Evolutionary conservation across 2,113 vertebrate species (phyloP), one percentile per base, ranked within the genome.

Genomic region (Rallus limicola): DNA sequence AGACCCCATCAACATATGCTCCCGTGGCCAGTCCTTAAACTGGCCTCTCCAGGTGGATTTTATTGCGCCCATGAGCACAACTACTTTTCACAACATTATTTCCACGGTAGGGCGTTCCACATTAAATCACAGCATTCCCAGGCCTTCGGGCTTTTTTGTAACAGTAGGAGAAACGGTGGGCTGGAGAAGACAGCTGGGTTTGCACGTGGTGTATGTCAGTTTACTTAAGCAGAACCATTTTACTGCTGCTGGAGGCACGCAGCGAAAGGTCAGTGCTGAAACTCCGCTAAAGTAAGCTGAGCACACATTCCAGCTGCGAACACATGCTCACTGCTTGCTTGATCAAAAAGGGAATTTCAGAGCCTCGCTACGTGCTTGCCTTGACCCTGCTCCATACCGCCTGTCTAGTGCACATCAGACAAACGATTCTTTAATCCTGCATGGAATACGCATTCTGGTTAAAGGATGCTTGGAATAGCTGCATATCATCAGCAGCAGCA

Each of bases 201-300:
- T 94, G 89, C 97, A 93, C 2, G 14, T 88, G 94, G 87, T 85
- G 26, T 55, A 92, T 79, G 95, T 90, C 92, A 95, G 92, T 96
- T 96, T 94, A 89, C 95, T 96, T 88, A 93, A 84, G 88, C 90
- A 95, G 79, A 62, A 82, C 87, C 58, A 80, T 95, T 96, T 97
- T 95, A 64, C 84, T 90, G 72, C 82, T 78, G 72, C 77, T 94
- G 75, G 80, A 89, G 82, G 95, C 95, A 95, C 93, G 94, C 82
- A 92, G 76, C 91, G 86, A 94, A 97, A 96, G 96, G 95, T 96
- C 97, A 97, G 46, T 65, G 79, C 71, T 86, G 91, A 96, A 96
- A 96, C 91, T 81, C 91, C 63, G 20, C 92, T 79, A 79, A 95
- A 96, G 94, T 81, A 93, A 96, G 93, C 79, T 76, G 94, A 93